Evolutionary conservation across 2,888 invertebrate genomes (phyloP).

Genomic region (Listrodromus nycthemerus): DNA sequence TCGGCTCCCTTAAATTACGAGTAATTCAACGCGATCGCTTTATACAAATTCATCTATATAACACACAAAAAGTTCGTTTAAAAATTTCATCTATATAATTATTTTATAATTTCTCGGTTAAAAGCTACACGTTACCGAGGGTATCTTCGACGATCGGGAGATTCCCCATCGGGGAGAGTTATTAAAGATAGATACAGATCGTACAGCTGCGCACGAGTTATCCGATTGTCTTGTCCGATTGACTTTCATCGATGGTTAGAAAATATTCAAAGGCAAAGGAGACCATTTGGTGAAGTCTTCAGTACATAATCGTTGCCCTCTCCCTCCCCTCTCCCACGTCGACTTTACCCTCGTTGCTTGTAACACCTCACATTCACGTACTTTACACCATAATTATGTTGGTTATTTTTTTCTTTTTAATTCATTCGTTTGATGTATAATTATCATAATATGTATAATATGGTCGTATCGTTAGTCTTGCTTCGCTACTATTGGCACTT

Average conservation of each 20-base stretch:
- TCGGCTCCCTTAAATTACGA: constrained; percentile 41
- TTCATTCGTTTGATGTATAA: constrained; percentile 29
- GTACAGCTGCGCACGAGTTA: constrained; percentile 23
- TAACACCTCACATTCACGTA: constrained; percentile 52
- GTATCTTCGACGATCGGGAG: constrained; percentile 46
- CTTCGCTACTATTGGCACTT: constrained; percentile 80
- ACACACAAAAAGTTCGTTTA: constrained; percentile 56
- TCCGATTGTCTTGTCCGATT: constrained; percentile 59
- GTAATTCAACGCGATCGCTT: constrained; percentile 41
- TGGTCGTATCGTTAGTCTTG: constrained; percentile 74
- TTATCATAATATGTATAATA: constrained; percentile 70
- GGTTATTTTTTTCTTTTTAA: constrained; percentile 31
- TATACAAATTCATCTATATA: constrained; percentile 67
- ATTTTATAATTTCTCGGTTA: constrained; percentile 30
- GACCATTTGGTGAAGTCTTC: constrained; percentile 35
- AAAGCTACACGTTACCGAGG: constrained; percentile 38
- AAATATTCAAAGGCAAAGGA: constrained; percentile 61
- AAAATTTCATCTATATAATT: constrained; percentile 58
- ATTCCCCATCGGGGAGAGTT: not conserved
- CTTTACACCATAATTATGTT: constrained; percentile 53
- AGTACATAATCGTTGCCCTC: constrained; percentile 2
- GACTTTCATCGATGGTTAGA: constrained; percentile 51
- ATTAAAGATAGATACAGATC: constrained; percentile 17
- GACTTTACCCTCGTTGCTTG: constrained; percentile 44
- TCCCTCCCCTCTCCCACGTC: constrained; percentile 17